Percentiles rank a stretch among this genome's conserved stretches.
These are phyloP conservation scores for Odontocolon sp. DNA, from an alignment of 2,888 invertebrate genomes.

Conservation along the genomic window DNA sequence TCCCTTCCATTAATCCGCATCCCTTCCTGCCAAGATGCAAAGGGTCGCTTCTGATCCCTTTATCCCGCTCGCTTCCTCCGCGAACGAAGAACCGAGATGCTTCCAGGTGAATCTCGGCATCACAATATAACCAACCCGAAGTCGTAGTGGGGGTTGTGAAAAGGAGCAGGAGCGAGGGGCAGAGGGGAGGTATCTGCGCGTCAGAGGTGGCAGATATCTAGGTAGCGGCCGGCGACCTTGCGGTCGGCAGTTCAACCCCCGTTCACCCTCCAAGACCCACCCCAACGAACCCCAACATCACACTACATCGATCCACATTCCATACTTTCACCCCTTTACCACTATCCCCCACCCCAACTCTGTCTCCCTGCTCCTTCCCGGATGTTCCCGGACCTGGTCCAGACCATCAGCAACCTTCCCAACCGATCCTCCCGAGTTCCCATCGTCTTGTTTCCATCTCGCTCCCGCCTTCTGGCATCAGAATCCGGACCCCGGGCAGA, in stretches of 20 bases:
- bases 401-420: slow-evolving; percentile 40
- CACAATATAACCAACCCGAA: slow-evolving; percentile 17
- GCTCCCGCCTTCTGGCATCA: slow-evolving; percentile 13
- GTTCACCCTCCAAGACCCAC: slow-evolving; percentile 30
- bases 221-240: slow-evolving; percentile 30
- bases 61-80: neutral
- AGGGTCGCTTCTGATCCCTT: neutral
- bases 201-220: slow-evolving; percentile 42
- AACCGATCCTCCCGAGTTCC: slow-evolving; percentile 38
- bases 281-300: slow-evolving; percentile 34
- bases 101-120: slow-evolving; percentile 4
- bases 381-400: slow-evolving; percentile 9
- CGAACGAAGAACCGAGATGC: neutral
- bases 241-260: slow-evolving; percentile 41
- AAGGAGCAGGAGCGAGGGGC: neutral
- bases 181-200: slow-evolving; percentile 3
- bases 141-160: neutral
- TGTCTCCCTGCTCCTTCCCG: slow-evolving; percentile 37
- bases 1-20: too few relatives aligned
- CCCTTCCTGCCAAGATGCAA: too few relatives aligned
- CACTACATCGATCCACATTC: slow-evolving; percentile 60
- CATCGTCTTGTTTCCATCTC: slow-evolving; percentile 22
- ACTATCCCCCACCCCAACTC: slow-evolving; percentile 18
- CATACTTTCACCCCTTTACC: slow-evolving; percentile 57
- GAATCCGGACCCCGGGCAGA: slow-evolving; percentile 49